Evolutionary conservation across 2,113 vertebrate species (phyloP).

Genomic region (Trematocara variabile): DNA sequence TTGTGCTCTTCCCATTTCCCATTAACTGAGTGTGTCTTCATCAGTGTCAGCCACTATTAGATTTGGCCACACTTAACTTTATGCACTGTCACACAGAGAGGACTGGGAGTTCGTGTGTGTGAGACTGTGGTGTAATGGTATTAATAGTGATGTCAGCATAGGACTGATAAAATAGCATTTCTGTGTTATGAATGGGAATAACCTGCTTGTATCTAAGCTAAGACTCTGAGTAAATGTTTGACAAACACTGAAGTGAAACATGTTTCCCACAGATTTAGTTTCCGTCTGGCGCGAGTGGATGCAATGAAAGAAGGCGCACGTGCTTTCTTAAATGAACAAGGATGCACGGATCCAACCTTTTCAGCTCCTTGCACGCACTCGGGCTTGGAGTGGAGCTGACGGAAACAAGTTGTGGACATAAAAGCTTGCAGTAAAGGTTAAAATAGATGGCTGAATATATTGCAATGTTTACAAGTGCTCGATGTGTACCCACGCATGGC

Average conservation of each 20-base stretch:
- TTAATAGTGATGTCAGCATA: not conserved
- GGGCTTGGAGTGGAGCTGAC: not conserved
- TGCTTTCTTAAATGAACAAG: not conserved
- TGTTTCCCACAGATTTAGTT: not conserved
- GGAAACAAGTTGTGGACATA: not conserved
- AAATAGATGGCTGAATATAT: not conserved
- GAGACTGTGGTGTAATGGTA: not conserved
- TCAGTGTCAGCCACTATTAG: slow-evolving; percentile 34
- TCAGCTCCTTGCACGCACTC: not conserved
- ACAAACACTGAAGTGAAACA: not conserved
- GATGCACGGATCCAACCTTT: not conserved
- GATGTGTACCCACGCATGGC: not conserved
- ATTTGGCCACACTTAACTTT: not conserved
- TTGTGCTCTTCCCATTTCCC: not conserved
- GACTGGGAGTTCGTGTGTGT: not conserved
- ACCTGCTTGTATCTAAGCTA: not conserved
- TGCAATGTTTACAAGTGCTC: not conserved
- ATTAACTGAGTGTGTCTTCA: slow-evolving; percentile 35
- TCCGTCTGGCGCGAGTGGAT: not conserved
- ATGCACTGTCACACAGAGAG: not conserved
- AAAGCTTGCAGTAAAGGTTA: not conserved
- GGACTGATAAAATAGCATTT: not conserved
- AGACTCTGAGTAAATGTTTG: not conserved
- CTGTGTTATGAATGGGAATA: not conserved
- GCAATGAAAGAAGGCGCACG: not conserved